Base-by-base conservation (phyloP, 92 coral and sea anemone species). In the Parazoanthus darwini region DNA sequence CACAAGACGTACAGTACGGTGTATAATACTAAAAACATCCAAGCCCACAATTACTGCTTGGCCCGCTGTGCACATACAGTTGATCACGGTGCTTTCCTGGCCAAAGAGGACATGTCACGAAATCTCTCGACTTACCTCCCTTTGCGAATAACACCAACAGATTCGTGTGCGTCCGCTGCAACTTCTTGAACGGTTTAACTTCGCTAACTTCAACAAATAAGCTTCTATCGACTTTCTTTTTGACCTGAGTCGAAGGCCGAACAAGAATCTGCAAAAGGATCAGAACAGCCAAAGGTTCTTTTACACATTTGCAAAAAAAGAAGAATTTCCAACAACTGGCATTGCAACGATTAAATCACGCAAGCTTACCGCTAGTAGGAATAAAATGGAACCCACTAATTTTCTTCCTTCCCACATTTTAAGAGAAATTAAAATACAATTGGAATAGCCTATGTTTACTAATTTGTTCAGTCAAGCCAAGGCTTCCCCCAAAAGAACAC, bases 101-200 rank as follows among this genome's bases (percentile, higher is more conserved):
- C 56, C 68, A 74, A 68, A 79, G 82, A 87, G 78, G 86, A 50
- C 20, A 54, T 54, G 59, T 54, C 59, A 54, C 59, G 20, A 54
- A 63, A 63, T 23, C 6, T 5, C 8, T 5, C 8, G 15, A 87
- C 98, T 88, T 81, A 97, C 98, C 99, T 80, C 92, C 91, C 77
- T 95, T 92, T 1, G 97, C 92, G 85, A 97, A 97, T 74, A 97
- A 76, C 68, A 95, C 98, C 73, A 97, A 87, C 59, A 97, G 90
- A 89, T 97, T 97, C 44, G 96, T 97, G 83, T 97, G 98, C 10
- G 99, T 97, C 81, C 96, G 88, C 50, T 93, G 95, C 67, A 97
- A 89, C 88, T 97, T 97, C 93, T 97, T 97, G 88, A 97, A 97
- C 13, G 94, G 92, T 85, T 97, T 97, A n/a, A 94, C 89, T 74